These are phyloP conservation scores for Habropoda laboriosa DNA, from an alignment of 1,140 invertebrate genomes.

Conservation along the genomic window DNA sequence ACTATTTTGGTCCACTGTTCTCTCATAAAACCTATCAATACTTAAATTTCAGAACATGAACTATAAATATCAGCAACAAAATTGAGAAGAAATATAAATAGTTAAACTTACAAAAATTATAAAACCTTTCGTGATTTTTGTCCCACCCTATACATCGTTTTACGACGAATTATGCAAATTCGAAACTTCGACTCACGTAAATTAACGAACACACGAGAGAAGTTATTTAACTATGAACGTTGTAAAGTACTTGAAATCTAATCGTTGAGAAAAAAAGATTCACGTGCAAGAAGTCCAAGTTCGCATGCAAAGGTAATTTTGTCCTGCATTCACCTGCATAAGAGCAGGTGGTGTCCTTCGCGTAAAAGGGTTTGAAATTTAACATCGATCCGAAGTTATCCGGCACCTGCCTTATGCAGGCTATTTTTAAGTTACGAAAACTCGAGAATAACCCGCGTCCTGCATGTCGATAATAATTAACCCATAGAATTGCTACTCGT, in stretches of 20 bases:
- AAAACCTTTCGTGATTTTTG: no score
- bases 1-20: no score
- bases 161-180: neutral
- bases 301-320: conserved; percentile 16
- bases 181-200: neutral
- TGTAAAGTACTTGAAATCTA: neutral
- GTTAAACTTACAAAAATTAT: no score
- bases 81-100: no score
- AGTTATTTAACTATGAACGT: neutral
- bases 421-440: conserved; percentile 30
- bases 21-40: no score
- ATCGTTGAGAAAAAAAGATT: neutral
- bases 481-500: neutral
- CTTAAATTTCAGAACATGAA: no score
- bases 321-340: conserved; percentile 21
- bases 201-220: no score
- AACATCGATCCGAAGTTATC: neutral
- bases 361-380: conserved; percentile 10
- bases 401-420: neutral
- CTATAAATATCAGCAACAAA: no score
- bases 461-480: neutral
- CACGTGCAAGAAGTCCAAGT: neutral
- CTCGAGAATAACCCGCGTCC: neutral
- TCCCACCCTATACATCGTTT: no score
- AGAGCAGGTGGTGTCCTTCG: conserved; percentile 25